Evolutionary conservation across 2,888 invertebrate genomes (phyloP), one percentile per base, ranked within the genome.

Genomic region (Scaptomyza tumidula): DNA sequence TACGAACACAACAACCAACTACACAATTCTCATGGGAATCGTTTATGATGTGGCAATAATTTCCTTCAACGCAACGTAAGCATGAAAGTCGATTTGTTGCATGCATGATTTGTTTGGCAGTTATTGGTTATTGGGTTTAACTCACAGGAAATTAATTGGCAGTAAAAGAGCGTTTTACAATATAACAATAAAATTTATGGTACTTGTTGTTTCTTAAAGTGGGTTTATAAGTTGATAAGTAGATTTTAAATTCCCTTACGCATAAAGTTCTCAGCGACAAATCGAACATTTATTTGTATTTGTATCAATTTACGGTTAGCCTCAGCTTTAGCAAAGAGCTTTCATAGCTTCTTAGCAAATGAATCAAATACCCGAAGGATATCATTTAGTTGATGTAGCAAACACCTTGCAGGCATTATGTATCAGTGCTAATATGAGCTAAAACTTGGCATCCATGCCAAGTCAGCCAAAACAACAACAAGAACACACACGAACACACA

Each of bases 381-480:
- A 55, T 71, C 39, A 53, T 58, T 63, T 27, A 57, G 65, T 53
- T 60, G 64, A 52, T 61, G 66, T 31, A 27, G 54, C 49, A 72
- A 82, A 82, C 67, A 86, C 68, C 83, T 86, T 55, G 39, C 29
- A 58, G 80, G 66, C 73, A 43, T 60, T 68, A 58, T 64, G 59
- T 64, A 52, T 44, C 10, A 67, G 61, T 60, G 76, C 72, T 83
- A 76, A 83, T 76, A 80, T 67, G 57, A 55, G 64, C 58, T 67
- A 67, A 61, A 67, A 39, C 46, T 19, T 49, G 55, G 37, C 58
- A 44, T 13, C 31, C 50, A 41, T 46, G 52, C 55, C 24, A 37
- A 61, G 49, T 29, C 44, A 43, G 48, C 43, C 54, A 24, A 60
- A 49, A 27, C 24, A 62, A 55, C 43, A 64, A 63, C 27, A 54